Percentiles rank a stretch among this genome's conserved stretches.
These are phyloP conservation scores for Oedothorax gibbosus DNA, from an alignment of 1,140 invertebrate species.

Conservation along the genomic window DNA sequence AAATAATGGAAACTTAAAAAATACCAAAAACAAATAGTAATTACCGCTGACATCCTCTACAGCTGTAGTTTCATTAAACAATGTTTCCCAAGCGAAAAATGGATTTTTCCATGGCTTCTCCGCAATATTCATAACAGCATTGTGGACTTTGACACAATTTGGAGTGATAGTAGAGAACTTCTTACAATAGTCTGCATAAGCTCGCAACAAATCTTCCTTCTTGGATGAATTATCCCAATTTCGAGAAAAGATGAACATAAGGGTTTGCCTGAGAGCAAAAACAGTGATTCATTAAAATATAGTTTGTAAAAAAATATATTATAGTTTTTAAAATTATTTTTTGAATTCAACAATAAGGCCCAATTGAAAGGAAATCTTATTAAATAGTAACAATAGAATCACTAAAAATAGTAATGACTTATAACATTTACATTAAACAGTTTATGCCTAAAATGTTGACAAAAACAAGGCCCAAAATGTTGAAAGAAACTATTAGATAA, in stretches of 20 bases:
- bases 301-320: not conserved
- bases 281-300: not conserved
- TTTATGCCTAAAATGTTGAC: too few species aligned
- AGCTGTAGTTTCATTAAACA: not conserved
- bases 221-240: not conserved
- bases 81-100: constrained; percentile 1
- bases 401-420: too few species aligned
- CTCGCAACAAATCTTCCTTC: not conserved
- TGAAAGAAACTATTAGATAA: too few species aligned
- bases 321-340: not conserved
- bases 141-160: not conserved
- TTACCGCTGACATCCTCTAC: not conserved
- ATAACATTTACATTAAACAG: too few species aligned
- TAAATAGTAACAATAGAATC: too few species aligned
- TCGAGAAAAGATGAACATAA: constrained; percentile 15
- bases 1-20: not conserved
- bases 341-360: not conserved
- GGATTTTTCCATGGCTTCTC: constrained; percentile 20
- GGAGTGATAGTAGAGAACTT: not conserved
- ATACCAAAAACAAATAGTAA: not conserved
- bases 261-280: not conserved
- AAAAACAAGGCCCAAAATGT: too few species aligned
- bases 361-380: too few species aligned
- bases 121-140: not conserved
- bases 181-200: not conserved